Evolutionary conservation across 2,797 vertebrate genomes (phyloP), one percentile per base, ranked within the genome.

Genomic region (Percopsis omiscomaycus): DNA sequence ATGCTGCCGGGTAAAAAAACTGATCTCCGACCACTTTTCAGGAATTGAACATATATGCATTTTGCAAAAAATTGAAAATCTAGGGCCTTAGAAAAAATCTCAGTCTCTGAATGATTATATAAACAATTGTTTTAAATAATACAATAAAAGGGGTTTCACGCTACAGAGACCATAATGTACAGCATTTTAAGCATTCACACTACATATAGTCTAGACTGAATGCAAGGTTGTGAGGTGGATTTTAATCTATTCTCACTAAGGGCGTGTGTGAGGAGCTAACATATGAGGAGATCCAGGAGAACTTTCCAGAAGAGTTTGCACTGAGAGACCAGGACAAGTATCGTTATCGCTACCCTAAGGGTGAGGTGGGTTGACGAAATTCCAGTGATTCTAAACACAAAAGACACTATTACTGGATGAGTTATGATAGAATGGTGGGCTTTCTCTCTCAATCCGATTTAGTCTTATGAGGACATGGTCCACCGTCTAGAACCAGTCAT

Each of bases 271-370:
- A 98, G 79, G 95, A 97, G 77, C 88, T 96, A 77, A 94, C 93
- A 4, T 98, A 97, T 3, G 95, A 97, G 81, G 94, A 96, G 84
- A 96, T 97, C 77, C 96, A 98, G 72, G 89, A 89, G 68, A 86
- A 88, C 2, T 92, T 84, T 62, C 94, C 95, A 0, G 91, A 94
- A 13, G 95, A 98, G 79, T 94, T 98, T 70, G 95, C 96, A 0
- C 84, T 96, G 29, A 87, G 95, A 27, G 96, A 98, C 61, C 95
- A 97, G 84, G 95, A 97, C 83, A 97, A 98, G 72, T 98, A 96
- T 32, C 94, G 95, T 0, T 98, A 97, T 64, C 92, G 95, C 57
- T 97, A 97, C 84, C 95, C 95, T 16, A 97, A 96, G 71, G 95
- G 95, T 0, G 95, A 97, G 92, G 95, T 96, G 74, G 85, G 84